Conservation (phyloP, 2,113 vertebrate species). For the Rhipidura dahli region DNA sequence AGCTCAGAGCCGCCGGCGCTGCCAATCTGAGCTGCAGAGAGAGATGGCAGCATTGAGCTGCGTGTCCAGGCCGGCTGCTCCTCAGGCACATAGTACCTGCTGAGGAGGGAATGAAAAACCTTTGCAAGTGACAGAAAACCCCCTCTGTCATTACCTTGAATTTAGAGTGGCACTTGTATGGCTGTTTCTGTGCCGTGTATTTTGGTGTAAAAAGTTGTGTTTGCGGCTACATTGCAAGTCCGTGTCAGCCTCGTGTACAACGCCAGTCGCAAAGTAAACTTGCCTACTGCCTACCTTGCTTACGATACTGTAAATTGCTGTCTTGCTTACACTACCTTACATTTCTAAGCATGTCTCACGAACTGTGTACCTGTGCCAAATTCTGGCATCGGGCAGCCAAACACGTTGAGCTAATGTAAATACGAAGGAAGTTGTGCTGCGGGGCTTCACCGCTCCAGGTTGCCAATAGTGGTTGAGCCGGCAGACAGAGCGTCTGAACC, state of each 20-base stretch:
- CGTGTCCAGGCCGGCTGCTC: not conserved
- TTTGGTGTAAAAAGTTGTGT: not conserved
- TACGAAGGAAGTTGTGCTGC: not conserved
- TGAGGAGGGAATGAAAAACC: not conserved
- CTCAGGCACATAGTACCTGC: not conserved
- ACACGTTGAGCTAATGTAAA: not conserved
- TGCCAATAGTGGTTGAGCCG: not conserved
- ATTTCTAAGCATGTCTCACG: not conserved
- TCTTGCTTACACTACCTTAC: not conserved
- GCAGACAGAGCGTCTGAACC: not conserved
- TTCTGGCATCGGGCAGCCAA: not conserved
- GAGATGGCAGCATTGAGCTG: constrained; percentile 70
- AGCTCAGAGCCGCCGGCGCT: not conserved
- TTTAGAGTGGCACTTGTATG: not conserved
- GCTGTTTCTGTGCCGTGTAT: not conserved
- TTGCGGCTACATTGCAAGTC: not conserved
- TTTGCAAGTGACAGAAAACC: not conserved
- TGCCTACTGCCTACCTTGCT: not conserved
- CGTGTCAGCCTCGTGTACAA: not conserved
- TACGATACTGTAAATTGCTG: not conserved
- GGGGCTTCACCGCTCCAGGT: not conserved
- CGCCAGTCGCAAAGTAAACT: not conserved
- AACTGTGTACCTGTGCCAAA: not conserved
- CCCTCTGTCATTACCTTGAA: not conserved
- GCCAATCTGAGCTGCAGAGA: constrained; percentile 15